Conservation (phyloP, 2,113 vertebrate genomes). For the Bombycilla garrulus region DNA sequence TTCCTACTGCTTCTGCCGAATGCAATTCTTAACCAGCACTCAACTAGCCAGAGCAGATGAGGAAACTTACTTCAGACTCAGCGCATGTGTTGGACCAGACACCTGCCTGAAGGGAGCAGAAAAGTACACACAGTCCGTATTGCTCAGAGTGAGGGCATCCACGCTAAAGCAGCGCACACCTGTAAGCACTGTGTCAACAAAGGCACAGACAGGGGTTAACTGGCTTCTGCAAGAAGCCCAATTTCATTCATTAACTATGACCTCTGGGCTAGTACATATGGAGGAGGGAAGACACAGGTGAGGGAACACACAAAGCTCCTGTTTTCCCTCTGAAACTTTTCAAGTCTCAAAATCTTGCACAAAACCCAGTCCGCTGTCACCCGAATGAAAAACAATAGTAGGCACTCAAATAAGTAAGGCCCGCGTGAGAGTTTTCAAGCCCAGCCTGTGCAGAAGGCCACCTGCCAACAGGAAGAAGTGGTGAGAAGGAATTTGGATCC, state of each 20-base stretch:
- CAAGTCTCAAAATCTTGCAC: not conserved
- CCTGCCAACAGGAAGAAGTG: conserved; percentile 48
- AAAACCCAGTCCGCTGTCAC: not conserved
- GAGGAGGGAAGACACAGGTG: not conserved
- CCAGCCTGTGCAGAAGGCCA: conserved; percentile 8
- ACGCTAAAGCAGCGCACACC: not conserved
- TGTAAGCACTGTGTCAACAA: not conserved
- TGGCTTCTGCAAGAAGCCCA: not conserved
- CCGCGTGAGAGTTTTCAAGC: not conserved
- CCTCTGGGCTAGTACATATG: not conserved
- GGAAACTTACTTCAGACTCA: not conserved
- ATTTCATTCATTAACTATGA: conserved; percentile 45
- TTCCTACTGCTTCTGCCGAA: not conserved
- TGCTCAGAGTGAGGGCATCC: not conserved
- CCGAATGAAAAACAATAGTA: not conserved
- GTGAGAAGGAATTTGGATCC: conserved; percentile 42
- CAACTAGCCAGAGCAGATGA: not conserved
- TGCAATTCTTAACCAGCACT: not conserved
- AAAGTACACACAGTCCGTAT: not conserved
- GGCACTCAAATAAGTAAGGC: not conserved
- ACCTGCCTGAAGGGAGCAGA: not conserved
- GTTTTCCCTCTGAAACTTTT: not conserved
- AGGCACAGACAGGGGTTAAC: not conserved
- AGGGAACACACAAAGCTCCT: not conserved
- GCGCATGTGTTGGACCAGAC: not conserved